Evolutionary conservation across 2,888 invertebrate genomes (phyloP), one percentile per base, ranked within the genome.

Genomic region (Tiphia femorata): DNA sequence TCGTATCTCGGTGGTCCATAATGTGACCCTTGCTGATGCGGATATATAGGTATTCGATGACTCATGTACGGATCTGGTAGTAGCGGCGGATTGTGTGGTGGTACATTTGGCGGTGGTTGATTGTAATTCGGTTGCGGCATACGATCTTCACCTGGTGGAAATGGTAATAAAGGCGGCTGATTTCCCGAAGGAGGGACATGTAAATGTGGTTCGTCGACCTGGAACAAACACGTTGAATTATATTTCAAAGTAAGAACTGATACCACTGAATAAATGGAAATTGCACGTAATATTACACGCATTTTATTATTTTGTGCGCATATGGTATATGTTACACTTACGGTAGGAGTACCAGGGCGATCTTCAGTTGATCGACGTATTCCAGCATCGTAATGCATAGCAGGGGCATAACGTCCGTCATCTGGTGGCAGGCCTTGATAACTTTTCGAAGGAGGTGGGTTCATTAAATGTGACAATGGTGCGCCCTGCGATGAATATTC

Each of bases 291-390:
- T n/a, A n/a, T n/a, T n/a, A n/a, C n/a, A n/a, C 8, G 4, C 21
- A n/a, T 7, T 29, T 49, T 20, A 27, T 14, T 7, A 27, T 38
- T 10, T 17, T 48, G n/a, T n/a, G n/a, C n/a, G n/a, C n/a, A n/a
- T n/a, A n/a, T n/a, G n/a, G n/a, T 10, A 41, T 17, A 37, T 42
- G 25, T 14, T 16, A 4, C 1, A 67, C 77, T 71, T 43, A 91
- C 87, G 0, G 92, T 92, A 1, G 92, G 92, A 6, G 92, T 92
- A 42, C 89, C 90, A 0, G 91, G 88, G 42, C 91, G 86, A 73
- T 91, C 91, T 79, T 91, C 91, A 12, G 77, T 79, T 14, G 82
- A 75, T 55, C 83, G 70, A 7, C 80, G 72, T 46, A 81, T 73
- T n/a, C 76, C 73, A 6, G 76, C 70, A 56, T 83, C 83, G 58